phyloP scores from a whole-genome alignment of 2,113 vertebrate species.

The Nesogale talazaci region DNA sequence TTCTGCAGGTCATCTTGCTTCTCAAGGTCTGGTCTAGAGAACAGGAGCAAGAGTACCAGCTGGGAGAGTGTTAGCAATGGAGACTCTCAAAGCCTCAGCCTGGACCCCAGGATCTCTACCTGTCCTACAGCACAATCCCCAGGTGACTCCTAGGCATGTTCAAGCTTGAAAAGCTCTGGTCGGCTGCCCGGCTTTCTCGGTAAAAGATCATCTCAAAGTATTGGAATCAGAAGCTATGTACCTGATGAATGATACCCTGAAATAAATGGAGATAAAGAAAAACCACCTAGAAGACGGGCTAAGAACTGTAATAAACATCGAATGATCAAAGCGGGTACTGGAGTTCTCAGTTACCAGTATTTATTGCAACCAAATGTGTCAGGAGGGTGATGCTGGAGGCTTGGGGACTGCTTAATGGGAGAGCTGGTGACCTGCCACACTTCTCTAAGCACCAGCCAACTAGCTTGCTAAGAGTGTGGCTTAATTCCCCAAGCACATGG shows the following conservation, averaged over 20 bases:
- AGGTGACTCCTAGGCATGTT: not conserved
- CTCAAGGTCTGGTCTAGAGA: not conserved
- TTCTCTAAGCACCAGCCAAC: not conserved
- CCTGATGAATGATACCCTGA: conserved; percentile 11
- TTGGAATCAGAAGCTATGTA: conserved; percentile 46
- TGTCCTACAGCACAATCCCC: not conserved
- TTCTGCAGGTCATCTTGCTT: not conserved
- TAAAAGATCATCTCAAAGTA: conserved; percentile 5
- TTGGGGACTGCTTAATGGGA: conserved; percentile 37
- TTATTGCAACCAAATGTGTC: not conserved
- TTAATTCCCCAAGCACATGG: not conserved
- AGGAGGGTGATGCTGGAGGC: not conserved
- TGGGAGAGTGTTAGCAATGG: not conserved
- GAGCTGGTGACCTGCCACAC: conserved; percentile 42
- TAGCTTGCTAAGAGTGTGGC: conserved; percentile 1
- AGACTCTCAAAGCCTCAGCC: not conserved
- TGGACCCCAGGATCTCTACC: not conserved
- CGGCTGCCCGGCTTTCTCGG: not conserved
- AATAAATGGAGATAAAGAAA: conserved; percentile 16
- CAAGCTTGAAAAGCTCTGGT: not conserved
- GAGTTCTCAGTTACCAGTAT: conserved; percentile 17
- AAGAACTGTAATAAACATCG: not conserved
- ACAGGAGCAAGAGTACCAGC: not conserved
- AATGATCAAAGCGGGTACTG: conserved; percentile 3
- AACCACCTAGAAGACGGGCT: not conserved